A percentile compares a stretch with the other conserved stretches of the same genome.
phyloP scores from a whole-genome alignment of 2,113 vertebrate genomes.

The Micronycteris hirsuta region DNA sequence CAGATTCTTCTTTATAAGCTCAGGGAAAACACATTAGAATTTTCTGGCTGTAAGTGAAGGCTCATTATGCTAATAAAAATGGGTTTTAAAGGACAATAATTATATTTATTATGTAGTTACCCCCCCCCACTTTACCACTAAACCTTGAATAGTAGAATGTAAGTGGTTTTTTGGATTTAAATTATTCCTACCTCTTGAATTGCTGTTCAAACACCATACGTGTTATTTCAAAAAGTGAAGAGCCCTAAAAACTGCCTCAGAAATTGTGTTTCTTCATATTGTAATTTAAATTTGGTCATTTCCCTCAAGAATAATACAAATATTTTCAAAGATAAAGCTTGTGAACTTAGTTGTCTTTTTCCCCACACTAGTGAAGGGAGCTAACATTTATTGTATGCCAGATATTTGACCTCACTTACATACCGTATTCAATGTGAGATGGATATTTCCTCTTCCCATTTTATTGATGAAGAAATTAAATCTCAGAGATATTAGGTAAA shows the following conservation, averaged over 20 bases:
- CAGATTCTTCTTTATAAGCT: not conserved
- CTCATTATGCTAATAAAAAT: not conserved
- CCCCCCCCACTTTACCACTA: not conserved
- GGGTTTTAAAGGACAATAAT: not conserved
- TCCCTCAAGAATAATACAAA: not conserved
- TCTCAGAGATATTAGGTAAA: not conserved
- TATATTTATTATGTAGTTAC: not conserved
- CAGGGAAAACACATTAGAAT: not conserved
- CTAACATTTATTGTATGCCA: not conserved
- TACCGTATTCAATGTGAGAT: not conserved
- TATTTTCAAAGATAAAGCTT: not conserved
- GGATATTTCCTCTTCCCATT: not conserved
- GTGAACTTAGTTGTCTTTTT: not conserved
- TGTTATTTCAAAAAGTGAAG: not conserved
- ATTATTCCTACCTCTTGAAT: not conserved
- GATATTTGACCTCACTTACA: not conserved
- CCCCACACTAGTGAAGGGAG: not conserved
- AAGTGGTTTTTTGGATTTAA: conserved; percentile 17
- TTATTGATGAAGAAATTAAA: not conserved
- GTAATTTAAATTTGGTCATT: conserved; percentile 3
- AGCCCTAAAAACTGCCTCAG: not conserved
- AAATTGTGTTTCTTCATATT: conserved; percentile 9
- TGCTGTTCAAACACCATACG: not conserved
- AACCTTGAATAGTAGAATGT: not conserved
- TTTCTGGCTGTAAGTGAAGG: not conserved